Conservation (phyloP, 1,140 invertebrate genomes). For the Pentalonia nigronervosa region DNA sequence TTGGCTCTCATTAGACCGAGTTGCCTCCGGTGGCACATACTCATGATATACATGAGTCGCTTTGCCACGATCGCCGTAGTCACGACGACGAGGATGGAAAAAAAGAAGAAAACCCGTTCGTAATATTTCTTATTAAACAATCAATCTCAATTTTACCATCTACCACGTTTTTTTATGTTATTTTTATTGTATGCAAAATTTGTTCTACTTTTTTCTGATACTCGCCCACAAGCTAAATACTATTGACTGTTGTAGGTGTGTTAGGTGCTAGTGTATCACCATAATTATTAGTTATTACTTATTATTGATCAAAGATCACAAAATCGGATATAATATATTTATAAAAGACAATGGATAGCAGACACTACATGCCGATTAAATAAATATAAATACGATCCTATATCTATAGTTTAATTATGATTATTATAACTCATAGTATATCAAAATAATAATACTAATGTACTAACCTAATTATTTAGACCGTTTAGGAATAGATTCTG, state of each 20-base stretch:
- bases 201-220: slow-evolving; percentile 16
- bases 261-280: not conserved
- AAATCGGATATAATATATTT: not conserved
- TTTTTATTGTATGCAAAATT: slow-evolving; percentile 48
- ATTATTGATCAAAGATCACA: not conserved
- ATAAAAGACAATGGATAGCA: not conserved
- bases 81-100: slow-evolving; percentile 31
- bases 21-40: slow-evolving; percentile 54
- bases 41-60: slow-evolving; percentile 27
- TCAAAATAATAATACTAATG: not conserved
- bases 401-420: not conserved
- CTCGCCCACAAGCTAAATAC: slow-evolving; percentile 24
- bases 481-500: not conserved
- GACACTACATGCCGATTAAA: not conserved
- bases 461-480: not conserved
- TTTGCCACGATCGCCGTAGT: slow-evolving; percentile 37
- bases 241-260: slow-evolving; percentile 6
- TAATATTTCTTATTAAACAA: slow-evolving; percentile 47
- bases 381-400: not conserved
- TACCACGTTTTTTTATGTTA: slow-evolving; percentile 39
- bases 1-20: slow-evolving; percentile 50
- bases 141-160: slow-evolving; percentile 55
- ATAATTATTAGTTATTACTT: not conserved
- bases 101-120: slow-evolving; percentile 29
- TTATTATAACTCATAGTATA: not conserved